These are phyloP conservation scores for Malaclemys terrapin DNA, from an alignment of 2,113 vertebrate genomes.

Conservation along the genomic window DNA sequence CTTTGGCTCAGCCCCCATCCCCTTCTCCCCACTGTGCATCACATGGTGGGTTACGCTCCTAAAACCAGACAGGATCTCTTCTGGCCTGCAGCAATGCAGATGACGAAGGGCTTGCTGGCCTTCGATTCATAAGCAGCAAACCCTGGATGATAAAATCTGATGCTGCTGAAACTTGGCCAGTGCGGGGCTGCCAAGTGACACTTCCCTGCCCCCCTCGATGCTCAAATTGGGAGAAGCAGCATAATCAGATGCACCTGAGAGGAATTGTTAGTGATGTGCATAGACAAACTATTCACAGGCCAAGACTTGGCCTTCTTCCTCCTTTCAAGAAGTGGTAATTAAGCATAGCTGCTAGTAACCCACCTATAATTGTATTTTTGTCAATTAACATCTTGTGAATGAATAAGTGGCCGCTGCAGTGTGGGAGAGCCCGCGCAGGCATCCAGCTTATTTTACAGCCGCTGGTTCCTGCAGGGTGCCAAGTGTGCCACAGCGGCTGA, in stretches of 20 bases:
- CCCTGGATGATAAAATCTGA: fast-evolving
- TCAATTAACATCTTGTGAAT: not conserved
- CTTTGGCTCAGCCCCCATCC: not conserved
- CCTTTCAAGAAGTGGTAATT: not conserved
- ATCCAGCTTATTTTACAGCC: slow-evolving; percentile 18
- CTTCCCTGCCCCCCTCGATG: not conserved
- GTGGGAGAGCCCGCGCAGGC: not conserved
- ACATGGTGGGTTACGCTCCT: not conserved
- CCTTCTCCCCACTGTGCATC: not conserved
- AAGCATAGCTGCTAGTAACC: slow-evolving; percentile 17
- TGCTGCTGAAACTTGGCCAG: not conserved
- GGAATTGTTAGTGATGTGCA: not conserved
- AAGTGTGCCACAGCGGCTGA: not conserved
- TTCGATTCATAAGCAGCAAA: not conserved
- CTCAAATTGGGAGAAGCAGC: not conserved
- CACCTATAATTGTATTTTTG: not conserved
- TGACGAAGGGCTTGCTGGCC: not conserved
- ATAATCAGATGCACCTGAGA: not conserved
- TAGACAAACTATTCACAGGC: slow-evolving; percentile 12
- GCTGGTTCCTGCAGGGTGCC: not conserved
- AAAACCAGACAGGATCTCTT: not conserved
- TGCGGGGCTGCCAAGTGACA: not conserved
- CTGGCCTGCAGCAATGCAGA: not conserved
- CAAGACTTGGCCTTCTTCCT: slow-evolving; percentile 7
- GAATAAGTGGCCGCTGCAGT: not conserved